Percentiles rank a stretch among this genome's conserved stretches.
These are phyloP conservation scores for Pseudorasbora parva DNA, from an alignment of 2,113 vertebrate genomes.

Conservation along the genomic window DNA sequence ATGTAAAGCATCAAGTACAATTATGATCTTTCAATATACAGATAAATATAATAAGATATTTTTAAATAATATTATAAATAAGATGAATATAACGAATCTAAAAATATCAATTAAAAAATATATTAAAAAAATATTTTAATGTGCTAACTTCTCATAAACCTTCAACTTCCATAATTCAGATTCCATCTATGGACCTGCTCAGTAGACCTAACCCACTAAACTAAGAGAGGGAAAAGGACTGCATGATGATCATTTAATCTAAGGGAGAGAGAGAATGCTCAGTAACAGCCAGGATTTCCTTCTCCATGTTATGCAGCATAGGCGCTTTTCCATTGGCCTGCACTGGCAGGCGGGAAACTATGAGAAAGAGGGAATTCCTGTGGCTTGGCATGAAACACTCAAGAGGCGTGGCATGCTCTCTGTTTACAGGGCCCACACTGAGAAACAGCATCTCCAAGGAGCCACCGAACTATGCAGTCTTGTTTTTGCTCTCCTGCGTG, in stretches of 20 bases:
- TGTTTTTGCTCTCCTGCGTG: constrained; percentile 56
- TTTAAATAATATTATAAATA: background rate
- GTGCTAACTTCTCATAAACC: background rate
- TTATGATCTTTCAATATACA: background rate
- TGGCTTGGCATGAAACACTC: constrained; percentile 71
- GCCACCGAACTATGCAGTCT: constrained; percentile 56
- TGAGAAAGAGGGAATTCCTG: constrained; percentile 76
- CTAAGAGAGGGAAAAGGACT: constrained; percentile 4
- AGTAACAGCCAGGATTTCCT: constrained; percentile 37
- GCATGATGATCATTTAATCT: constrained; percentile 1
- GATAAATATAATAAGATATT: background rate
- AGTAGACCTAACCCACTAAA: background rate
- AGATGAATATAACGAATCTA: background rate
- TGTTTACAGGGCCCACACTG: constrained; percentile 72
- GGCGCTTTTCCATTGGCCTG: constrained; percentile 64
- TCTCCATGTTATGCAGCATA: constrained; percentile 59
- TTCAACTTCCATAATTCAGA: background rate
- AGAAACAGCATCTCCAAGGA: constrained; percentile 72
- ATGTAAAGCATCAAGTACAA: background rate
- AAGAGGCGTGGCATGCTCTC: constrained; percentile 72
- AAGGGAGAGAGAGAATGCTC: background rate
- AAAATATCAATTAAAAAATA: background rate
- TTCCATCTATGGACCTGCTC: background rate
- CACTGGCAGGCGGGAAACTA: constrained; percentile 71
- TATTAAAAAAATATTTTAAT: background rate